Base-by-base conservation (phyloP, 2,797 vertebrate genomes). In the Cynopterus sphinx region DNA sequence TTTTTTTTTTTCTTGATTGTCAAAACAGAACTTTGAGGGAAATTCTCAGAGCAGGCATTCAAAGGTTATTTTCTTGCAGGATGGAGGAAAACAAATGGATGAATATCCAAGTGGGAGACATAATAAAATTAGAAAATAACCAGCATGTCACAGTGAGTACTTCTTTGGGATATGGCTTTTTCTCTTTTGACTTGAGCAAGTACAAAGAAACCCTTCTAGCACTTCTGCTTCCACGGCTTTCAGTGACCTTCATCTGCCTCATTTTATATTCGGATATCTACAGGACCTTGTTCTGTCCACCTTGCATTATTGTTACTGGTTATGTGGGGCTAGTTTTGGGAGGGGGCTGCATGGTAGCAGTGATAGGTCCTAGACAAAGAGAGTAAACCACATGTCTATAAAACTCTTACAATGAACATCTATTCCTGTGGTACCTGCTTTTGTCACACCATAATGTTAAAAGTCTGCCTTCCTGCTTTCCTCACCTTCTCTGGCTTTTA, bases 31-130 rank as follows among this genome's bases (percentile, higher is more conserved):
- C 51, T 36, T 16, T 74, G 57, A 87, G 28, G 28, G 12, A 79
- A 70, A 78, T 87, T 96, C 5, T 91, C 19, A 51, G 61, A 90
- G n/a, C 49, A 93, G 61, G 70, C 63, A 77, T 86, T 98, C 63
- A 98, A 77, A 51, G 19, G 21, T 78, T 49, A 4, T 92, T 97
- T 91, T 98, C 86, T 97, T 98, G 78, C 98, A 99, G 99, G 96
- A 90, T 99, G 73, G 98, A 97, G 90, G 98, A 97, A 43, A 99
- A 99, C 92, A 99, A 99, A 98, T 99, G 99, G 99, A 99, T 99
- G 99, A 99, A 99, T 57, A 98, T 99, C 85, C 99, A 99, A 98
- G 99, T 99, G 53, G 99, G 99, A 33, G 99, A 99, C 97, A 99
- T 99, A 90, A 98, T 99, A 97, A 99, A 99, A 97, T 98, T 99